These are phyloP conservation scores for Tortricodes alternella DNA, from an alignment of 2,888 invertebrate species.

Conservation along the genomic window DNA sequence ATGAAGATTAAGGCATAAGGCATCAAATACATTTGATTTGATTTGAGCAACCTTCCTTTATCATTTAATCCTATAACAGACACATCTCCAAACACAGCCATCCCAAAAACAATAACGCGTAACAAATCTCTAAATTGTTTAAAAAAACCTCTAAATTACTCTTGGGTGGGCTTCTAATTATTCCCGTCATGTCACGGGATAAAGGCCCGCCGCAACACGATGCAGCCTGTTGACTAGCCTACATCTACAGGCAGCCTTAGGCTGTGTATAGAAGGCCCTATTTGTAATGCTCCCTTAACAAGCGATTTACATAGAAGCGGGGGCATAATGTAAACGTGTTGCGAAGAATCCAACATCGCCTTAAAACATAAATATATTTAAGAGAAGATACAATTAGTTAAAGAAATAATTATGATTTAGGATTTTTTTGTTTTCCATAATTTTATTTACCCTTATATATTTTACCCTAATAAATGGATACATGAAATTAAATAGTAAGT, in stretches of 20 bases:
- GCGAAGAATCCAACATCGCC: too few relatives aligned
- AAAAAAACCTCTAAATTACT: background rate
- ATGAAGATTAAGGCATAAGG: too few relatives aligned
- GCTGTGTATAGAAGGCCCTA: background rate
- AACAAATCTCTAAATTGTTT: conserved; percentile 13
- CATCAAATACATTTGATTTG: too few relatives aligned
- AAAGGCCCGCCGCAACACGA: conserved; percentile 16
- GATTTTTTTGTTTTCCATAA: too few relatives aligned
- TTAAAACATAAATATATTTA: too few relatives aligned
- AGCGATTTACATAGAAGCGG: background rate
- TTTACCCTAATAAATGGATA: too few relatives aligned
- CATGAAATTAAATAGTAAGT: too few relatives aligned
- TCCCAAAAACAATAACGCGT: conserved; percentile 1
- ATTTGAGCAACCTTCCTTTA: background rate
- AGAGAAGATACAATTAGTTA: too few relatives aligned
- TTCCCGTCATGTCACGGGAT: conserved; percentile 10
- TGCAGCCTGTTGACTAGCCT: background rate
- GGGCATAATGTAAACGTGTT: too few relatives aligned
- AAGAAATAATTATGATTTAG: too few relatives aligned
- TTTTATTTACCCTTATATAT: too few relatives aligned
- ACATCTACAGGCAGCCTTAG: conserved; percentile 7
- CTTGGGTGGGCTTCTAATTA: conserved; percentile 13
- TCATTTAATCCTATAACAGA: background rate
- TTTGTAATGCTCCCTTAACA: background rate
- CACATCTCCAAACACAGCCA: background rate